Evolutionary conservation across 2,797 vertebrate species (phyloP).

Genomic region (Micropoecilia bifurca): DNA sequence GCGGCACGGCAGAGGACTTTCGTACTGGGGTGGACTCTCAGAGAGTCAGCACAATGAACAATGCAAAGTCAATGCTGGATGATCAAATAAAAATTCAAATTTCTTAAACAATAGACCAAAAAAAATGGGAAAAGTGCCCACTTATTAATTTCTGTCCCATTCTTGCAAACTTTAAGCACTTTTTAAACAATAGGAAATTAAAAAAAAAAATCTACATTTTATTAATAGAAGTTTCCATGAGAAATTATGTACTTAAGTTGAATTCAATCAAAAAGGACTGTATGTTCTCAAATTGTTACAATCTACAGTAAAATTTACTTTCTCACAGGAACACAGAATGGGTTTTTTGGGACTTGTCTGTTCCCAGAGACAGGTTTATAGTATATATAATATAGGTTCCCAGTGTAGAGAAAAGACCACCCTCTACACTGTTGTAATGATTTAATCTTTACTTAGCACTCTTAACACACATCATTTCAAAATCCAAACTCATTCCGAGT

Average conservation of each 20-base stretch:
- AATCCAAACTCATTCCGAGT: not conserved
- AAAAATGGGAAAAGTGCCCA: not conserved
- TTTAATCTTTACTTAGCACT: not conserved
- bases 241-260: not conserved
- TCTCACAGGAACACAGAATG: not conserved
- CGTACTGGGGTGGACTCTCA: slow-evolving; percentile 9
- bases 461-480: not conserved
- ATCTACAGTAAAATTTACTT: not conserved
- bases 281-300: not conserved
- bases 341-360: not conserved
- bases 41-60: not conserved
- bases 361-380: not conserved
- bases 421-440: not conserved
- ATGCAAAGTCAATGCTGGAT: slow-evolving; percentile 12
- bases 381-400: not conserved
- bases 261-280: not conserved
- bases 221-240: not conserved
- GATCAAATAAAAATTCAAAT: not conserved
- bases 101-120: not conserved
- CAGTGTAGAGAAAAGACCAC: not conserved
- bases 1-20: slow-evolving; percentile 6
- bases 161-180: not conserved
- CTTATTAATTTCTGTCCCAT: not conserved
- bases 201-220: not conserved
- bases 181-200: not conserved